Evolutionary conservation across 2,113 vertebrate species (phyloP), one percentile per base, ranked within the genome.

Genomic region (Rhea americana): DNA sequence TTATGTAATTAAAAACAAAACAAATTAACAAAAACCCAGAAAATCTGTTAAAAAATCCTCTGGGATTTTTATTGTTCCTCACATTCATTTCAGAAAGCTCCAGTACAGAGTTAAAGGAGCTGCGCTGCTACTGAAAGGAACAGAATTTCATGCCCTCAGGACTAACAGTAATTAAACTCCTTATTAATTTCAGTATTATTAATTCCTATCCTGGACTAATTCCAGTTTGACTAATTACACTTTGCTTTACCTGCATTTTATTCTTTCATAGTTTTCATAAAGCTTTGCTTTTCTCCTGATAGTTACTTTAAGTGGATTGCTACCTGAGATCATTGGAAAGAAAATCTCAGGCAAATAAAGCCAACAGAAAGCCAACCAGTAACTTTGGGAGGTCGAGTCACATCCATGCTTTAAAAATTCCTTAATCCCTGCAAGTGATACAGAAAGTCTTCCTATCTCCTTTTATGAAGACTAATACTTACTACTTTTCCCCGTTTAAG

Each of bases 131-230:
- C 0, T 14, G 28, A 35, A 67, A 85, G 53, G 14, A 86, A 22
- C 3, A 15, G 45, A 63, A 90, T 72, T 68, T 82, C 86, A 87
- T 58, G 15, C 62, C 70, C 45, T 21, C 7, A n/a, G 66, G 83
- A 61, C 53, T 92, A 15, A 14, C 3, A 73, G 70, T 87, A 92
- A 95, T 96, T 84, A 91, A 89, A 79, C 2, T 18, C 70, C 75
- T 89, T 68, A 82, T 66, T 85, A 87, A 92, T 93, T 81, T 43
- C 66, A 75, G 70, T 9, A 5, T 86, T 93, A 87, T 90, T 87
- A 72, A 93, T 93, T 93, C 62, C 48, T n/a, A 30, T 35, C 32
- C 51, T 61, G 70, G 73, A 72, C 16, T 79, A 75, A 82, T 78
- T 51, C 74, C 89, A 76, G 58, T 45, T 76, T 45, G 48, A 25